Evolutionary conservation across 2,888 invertebrate genomes (phyloP).

Genomic region (Pseudococcus viburni): DNA sequence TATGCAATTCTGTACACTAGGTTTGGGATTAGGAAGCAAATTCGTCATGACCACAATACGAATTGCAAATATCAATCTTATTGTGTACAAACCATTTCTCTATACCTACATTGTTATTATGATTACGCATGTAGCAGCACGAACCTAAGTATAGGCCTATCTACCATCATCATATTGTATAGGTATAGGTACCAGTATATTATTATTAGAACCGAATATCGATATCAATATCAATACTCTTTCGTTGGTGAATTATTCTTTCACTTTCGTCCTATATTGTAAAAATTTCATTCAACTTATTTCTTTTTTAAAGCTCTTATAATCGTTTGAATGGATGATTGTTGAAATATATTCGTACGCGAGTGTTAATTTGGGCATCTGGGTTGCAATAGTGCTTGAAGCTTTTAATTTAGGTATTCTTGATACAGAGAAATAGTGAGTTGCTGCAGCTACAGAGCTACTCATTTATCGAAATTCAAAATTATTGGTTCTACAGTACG

Average conservation of each 20-base stretch:
- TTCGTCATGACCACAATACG: conserved; percentile 14
- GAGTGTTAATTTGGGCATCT: no score
- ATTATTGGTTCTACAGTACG: no score
- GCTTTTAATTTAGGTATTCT: no score
- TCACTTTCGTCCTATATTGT: not conserved
- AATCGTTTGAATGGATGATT: not conserved
- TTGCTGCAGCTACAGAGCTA: no score
- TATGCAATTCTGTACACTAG: not conserved
- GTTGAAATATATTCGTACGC: no score
- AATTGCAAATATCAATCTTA: not conserved
- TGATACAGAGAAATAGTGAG: no score
- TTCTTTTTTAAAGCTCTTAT: not conserved
- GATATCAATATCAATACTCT: not conserved
- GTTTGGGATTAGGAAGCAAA: not conserved
- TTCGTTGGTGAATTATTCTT: not conserved
- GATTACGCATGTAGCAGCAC: not conserved
- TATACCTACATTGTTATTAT: not conserved
- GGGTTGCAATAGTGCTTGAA: no score
- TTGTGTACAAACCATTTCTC: not conserved
- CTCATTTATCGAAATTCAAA: no score
- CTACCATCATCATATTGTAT: not conserved
- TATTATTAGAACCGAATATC: not conserved
- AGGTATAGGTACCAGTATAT: not conserved
- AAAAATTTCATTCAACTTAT: not conserved
- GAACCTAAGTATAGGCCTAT: not conserved